These are phyloP conservation scores for Heteractis magnifica DNA, from an alignment of 92 coral and sea anemone species.

Conservation along the genomic window DNA sequence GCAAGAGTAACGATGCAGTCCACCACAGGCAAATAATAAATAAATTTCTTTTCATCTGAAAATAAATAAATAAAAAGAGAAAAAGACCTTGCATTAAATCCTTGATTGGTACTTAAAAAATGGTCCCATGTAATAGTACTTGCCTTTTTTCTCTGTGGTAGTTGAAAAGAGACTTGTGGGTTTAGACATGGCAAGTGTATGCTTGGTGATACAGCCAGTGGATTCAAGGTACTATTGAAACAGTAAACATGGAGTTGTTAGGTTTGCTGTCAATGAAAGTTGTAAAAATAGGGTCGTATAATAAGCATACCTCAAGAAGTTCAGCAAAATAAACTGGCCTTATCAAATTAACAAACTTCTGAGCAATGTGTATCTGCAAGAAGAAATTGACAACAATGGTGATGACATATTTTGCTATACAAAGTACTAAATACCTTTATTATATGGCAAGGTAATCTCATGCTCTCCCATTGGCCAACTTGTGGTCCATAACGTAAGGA, in stretches of 20 bases:
- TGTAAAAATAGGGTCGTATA: too few species aligned
- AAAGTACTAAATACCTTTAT: background rate
- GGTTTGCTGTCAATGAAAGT: too few species aligned
- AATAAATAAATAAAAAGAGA: background rate
- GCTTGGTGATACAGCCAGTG: constrained; percentile 19
- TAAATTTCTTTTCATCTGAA: constrained; percentile 8
- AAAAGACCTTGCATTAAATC: background rate
- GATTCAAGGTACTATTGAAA: constrained; percentile 13
- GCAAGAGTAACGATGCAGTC: constrained; percentile 31
- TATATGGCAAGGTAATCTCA: too few species aligned
- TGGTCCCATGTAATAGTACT: background rate
- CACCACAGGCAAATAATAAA: constrained; percentile 12
- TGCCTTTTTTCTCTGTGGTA: background rate
- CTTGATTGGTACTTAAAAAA: background rate
- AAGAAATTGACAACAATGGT: background rate
- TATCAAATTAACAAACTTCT: background rate
- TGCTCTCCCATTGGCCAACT: too few species aligned
- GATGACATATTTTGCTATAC: background rate
- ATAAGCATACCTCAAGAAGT: background rate
- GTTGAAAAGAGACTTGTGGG: constrained; percentile 24
- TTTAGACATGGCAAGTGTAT: background rate
- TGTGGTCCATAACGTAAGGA: too few species aligned
- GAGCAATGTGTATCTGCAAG: background rate
- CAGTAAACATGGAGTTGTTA: background rate
- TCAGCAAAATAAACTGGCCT: constrained; percentile 6